A percentile compares a stretch with the other conserved stretches of the same genome.
These are phyloP conservation scores for Heliconius ismenius DNA, from an alignment of 2,888 invertebrate species.

Conservation along the genomic window DNA sequence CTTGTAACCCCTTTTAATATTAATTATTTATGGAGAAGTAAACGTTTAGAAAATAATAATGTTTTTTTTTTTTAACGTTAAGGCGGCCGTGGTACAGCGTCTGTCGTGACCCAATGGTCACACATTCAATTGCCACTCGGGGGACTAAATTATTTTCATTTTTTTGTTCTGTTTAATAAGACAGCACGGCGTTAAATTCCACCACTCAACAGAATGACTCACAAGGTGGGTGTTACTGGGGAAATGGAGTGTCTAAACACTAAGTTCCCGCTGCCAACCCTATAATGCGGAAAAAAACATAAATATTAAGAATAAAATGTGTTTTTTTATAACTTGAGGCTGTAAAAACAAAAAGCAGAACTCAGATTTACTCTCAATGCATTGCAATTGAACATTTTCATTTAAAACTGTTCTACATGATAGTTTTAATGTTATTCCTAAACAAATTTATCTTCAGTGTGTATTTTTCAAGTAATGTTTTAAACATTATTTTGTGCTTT, in stretches of 20 bases:
- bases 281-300: neutral
- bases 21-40: neutral
- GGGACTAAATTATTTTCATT: too few relatives aligned
- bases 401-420: neutral
- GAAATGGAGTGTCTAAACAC: too few relatives aligned
- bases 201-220: too few relatives aligned
- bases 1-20: neutral
- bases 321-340: neutral
- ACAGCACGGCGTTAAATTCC: too few relatives aligned
- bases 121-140: too few relatives aligned
- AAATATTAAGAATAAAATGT: neutral
- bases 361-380: neutral
- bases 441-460: neutral
- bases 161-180: too few relatives aligned
- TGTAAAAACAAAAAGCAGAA: neutral
- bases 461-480: constrained; percentile 5
- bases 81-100: too few relatives aligned
- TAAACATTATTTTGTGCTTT: neutral
- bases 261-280: too few relatives aligned
- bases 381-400: neutral
- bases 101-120: too few relatives aligned
- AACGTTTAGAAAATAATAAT: neutral
- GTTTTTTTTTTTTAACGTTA: neutral
- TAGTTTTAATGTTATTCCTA: neutral
- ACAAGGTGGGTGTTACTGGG: too few relatives aligned